Percentiles rank a stretch among this genome's conserved stretches.
Conservation (phyloP, 2,113 vertebrate genomes). For the Ctenodactylus gundi region DNA sequence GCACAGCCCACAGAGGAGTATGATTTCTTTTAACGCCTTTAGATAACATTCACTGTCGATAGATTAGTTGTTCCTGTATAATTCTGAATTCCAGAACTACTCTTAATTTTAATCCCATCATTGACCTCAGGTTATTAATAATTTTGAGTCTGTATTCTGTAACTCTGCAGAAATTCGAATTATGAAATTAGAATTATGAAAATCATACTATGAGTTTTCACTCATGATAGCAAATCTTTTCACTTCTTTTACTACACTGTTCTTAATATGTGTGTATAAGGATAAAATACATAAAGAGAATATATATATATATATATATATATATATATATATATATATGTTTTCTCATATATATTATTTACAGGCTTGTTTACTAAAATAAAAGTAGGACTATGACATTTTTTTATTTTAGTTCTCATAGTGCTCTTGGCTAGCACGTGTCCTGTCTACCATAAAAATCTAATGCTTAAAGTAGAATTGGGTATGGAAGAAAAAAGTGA, state of each 20-base stretch:
- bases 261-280: neutral
- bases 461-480: neutral
- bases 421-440: neutral
- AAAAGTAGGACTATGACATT: neutral
- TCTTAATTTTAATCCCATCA: neutral
- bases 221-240: neutral
- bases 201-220: neutral
- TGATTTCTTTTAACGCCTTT: slow-evolving; percentile 53
- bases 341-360: neutral
- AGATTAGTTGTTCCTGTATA: slow-evolving; percentile 10
- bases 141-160: neutral
- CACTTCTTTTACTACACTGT: neutral
- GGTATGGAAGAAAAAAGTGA: neutral
- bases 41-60: slow-evolving; percentile 45
- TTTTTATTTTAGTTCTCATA: neutral
- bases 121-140: slow-evolving; percentile 19
- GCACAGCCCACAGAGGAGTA: slow-evolving; percentile 21
- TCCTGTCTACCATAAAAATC: neutral
- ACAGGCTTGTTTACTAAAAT: neutral
- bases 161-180: slow-evolving; percentile 5
- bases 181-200: neutral
- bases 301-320: neutral
- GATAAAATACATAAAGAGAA: too few species aligned
- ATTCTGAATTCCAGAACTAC: slow-evolving; percentile 46
- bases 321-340: neutral